Evolutionary conservation across 2,113 vertebrate species (phyloP), one percentile per base, ranked within the genome.

Genomic region (Dissostichus mawsoni): DNA sequence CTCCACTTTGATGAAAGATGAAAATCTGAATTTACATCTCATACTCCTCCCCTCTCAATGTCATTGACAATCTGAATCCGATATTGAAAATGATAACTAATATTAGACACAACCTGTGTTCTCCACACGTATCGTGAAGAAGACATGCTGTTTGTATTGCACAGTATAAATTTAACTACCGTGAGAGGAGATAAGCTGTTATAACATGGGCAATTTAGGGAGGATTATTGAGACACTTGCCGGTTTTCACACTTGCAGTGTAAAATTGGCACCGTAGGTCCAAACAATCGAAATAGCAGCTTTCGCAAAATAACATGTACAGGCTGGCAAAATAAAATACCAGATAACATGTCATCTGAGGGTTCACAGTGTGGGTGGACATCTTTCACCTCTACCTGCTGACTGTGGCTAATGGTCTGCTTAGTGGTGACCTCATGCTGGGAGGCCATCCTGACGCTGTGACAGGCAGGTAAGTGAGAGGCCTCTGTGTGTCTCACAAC

Each of bases 381-480:
- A 85, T 83, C 71, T 89, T 79, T 87, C 86, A 88, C 87, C 87
- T 89, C 81, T 58, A 76, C 64, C 76, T 74, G 69, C 69, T 69
- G 83, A 88, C 82, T 86, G 87, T 83, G 81, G 89, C 79, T 92
- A 92, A 91, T 92, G 87, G 87, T 80, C 69, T 92, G 74, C 87
- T 91, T 90, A 82, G 75, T 69, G 48, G 57, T 68, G 79, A 89
- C 85, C 89, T 77, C 80, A 50, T 76, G 81, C 86, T 76, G 73
- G 17, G 82, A 47, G 89, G 84, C 84, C 85, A 89, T 62, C 74
- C 83, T 47, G 69, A 71, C 8, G 56, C 53, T 57, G 66, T 78
- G 80, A 75, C 76, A 85, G 85, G 79, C 88, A 71, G 80, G 74
- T 88, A 81, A 88, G 80, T 76, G 82, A 86, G 79, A 86, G 80